phyloP scores from a whole-genome alignment of 2,113 vertebrate genomes.

The Colinus virginianus region DNA sequence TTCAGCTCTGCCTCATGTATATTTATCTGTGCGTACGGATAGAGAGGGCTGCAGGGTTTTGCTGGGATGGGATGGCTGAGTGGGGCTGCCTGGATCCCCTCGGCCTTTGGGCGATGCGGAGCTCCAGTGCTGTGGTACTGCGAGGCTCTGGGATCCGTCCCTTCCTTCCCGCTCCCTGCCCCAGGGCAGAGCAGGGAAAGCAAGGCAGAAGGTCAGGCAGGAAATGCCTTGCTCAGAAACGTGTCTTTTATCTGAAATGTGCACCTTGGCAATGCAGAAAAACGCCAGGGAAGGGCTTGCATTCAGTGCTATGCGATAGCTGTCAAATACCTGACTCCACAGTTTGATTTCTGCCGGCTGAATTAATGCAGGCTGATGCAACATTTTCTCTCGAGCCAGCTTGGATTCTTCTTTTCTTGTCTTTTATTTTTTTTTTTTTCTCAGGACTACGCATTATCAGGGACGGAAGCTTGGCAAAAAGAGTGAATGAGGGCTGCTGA shows the following conservation, averaged over 20 bases:
- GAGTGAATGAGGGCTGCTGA: not conserved
- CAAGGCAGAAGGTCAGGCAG: not conserved
- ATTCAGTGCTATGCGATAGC: not conserved
- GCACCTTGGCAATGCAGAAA: not conserved
- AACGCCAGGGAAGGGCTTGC: not conserved
- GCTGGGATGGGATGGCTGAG: not conserved
- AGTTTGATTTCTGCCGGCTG: not conserved
- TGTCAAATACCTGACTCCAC: not conserved
- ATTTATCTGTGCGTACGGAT: not conserved
- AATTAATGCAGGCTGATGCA: not conserved
- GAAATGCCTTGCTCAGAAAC: rapidly evolving
- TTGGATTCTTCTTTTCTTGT: not conserved
- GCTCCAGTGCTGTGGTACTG: not conserved
- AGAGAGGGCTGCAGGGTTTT: not conserved
- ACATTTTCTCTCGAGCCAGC: not conserved
- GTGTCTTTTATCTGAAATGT: not conserved
- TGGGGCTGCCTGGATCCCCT: not conserved
- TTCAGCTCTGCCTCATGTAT: not conserved
- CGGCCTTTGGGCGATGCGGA: rapidly evolving
- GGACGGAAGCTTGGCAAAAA: not conserved
- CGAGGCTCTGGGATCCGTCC: not conserved
- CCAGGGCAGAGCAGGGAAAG: not conserved
- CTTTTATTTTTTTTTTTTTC: not conserved
- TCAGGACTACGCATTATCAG: not conserved
- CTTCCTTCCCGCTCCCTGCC: not conserved